Conservation (phyloP, 2,797 vertebrate genomes). For the Ibycter americanus region DNA sequence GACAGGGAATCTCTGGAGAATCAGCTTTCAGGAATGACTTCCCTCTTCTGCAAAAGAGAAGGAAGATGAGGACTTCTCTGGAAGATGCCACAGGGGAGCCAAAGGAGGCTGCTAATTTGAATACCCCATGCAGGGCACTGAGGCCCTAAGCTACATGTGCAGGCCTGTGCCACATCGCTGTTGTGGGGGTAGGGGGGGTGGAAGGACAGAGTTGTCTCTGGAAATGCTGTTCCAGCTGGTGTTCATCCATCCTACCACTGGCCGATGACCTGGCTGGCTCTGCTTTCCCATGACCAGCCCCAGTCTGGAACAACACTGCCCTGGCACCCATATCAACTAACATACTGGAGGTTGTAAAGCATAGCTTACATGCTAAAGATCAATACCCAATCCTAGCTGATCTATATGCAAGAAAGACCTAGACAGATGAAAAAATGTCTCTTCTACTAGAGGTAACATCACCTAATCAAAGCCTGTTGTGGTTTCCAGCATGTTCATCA, state of each 20-base stretch:
- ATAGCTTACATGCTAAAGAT: neutral
- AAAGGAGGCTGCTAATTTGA: neutral
- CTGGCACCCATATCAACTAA: neutral
- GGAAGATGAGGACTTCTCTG: neutral
- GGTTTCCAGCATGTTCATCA: neutral
- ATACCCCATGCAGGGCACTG: too few relatives aligned
- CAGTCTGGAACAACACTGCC: fast-evolving
- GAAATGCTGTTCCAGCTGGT: neutral
- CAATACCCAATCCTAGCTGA: neutral
- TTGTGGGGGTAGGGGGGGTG: neutral
- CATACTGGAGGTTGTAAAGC: neutral
- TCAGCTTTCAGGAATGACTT: neutral
- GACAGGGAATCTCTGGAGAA: neutral
- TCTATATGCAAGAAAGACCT: neutral
- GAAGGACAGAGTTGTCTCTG: neutral
- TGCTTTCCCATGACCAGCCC: neutral
- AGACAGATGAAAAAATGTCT: neutral
- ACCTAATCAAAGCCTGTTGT: neutral
- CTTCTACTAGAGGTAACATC: neutral
- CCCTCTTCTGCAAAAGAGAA: neutral
- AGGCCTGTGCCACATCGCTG: neutral
- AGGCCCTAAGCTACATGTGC: too few relatives aligned
- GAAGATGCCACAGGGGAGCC: neutral
- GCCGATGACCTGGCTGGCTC: neutral
- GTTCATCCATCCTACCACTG: neutral